These are phyloP conservation scores for Peromyscus nudipes DNA, from an alignment of 2,797 vertebrate genomes.

Conservation along the genomic window DNA sequence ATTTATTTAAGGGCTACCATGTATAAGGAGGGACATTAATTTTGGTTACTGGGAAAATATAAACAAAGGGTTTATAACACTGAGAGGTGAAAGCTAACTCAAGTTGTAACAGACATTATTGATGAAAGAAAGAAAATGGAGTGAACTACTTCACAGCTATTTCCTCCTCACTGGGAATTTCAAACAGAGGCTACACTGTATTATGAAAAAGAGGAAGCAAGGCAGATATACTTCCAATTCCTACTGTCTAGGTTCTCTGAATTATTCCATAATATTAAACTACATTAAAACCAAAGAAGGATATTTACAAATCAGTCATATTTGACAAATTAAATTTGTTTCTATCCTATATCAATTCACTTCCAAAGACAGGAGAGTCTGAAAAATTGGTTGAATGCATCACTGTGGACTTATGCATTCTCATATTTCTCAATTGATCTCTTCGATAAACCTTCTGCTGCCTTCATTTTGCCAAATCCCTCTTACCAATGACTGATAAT, in stretches of 20 bases:
- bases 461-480: neutral
- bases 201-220: neutral
- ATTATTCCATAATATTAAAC: slow-evolving; percentile 45
- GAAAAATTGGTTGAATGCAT: neutral
- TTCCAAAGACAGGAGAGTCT: slow-evolving; percentile 17
- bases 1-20: neutral
- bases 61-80: slow-evolving; percentile 35
- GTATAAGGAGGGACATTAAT: neutral
- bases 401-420: neutral
- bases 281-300: slow-evolving; percentile 14
- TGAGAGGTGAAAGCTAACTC: slow-evolving; percentile 36
- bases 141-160: neutral
- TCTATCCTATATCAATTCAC: neutral
- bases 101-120: slow-evolving; percentile 51
- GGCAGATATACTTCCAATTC: neutral
- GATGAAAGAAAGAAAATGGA: slow-evolving; percentile 32
- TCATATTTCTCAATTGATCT: neutral
- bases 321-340: slow-evolving; percentile 41
- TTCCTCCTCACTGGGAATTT: neutral
- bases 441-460: neutral
- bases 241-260: neutral
- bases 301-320: slow-evolving; percentile 1
- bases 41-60: neutral
- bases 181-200: neutral
- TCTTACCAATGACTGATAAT: neutral